Conservation (phyloP, 2,888 invertebrate species). For the Pristionchus fissidentatus region DNA sequence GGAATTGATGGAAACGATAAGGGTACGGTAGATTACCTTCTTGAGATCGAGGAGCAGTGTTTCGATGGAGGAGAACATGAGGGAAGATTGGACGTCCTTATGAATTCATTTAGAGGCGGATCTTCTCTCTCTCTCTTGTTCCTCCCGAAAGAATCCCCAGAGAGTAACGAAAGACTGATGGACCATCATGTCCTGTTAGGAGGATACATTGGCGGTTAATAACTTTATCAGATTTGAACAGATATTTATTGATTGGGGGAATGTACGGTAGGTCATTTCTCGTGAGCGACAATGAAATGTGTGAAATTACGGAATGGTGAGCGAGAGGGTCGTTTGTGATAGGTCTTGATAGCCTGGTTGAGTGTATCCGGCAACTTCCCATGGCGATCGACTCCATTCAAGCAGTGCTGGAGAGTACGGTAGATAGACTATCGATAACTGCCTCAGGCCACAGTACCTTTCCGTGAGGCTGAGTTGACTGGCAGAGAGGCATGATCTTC, state of each 20-base stretch:
- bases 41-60: constrained; percentile 28
- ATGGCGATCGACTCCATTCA: neutral
- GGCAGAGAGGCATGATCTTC: constrained; percentile 36
- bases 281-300: neutral
- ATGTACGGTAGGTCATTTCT: neutral
- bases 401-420: neutral
- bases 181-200: constrained; percentile 5
- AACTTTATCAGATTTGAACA: neutral
- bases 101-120: constrained; percentile 31
- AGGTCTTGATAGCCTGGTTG: constrained; percentile 45
- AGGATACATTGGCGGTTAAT: neutral
- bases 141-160: neutral
- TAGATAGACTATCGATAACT: neutral
- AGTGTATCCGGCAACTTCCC: constrained; percentile 31
- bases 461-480: neutral
- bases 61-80: constrained; percentile 46
- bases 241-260: neutral
- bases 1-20: neutral
- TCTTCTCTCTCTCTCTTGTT: constrained; percentile 2
- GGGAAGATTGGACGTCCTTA: neutral
- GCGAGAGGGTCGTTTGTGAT: constrained; percentile 20
- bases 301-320: constrained; percentile 10
- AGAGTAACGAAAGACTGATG: constrained; percentile 19
- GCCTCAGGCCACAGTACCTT: constrained; percentile 39
- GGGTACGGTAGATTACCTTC: constrained; percentile 16